Conservation (phyloP, 2,113 vertebrate species). For the Burhinus bistriatus region DNA sequence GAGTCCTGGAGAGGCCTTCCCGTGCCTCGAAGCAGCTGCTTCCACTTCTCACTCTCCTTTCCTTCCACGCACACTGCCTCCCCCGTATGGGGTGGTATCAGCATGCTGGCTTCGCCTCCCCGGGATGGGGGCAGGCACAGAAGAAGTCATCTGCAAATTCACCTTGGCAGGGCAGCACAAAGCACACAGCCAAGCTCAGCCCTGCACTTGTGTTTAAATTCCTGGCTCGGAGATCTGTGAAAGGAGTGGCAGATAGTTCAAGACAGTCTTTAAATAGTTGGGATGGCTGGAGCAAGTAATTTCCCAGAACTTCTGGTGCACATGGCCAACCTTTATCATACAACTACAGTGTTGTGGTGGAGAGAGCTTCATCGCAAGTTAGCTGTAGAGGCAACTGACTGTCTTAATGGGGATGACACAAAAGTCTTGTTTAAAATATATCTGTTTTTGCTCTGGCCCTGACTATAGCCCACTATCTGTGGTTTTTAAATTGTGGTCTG, state of each 20-base stretch:
- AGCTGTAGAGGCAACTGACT: not conserved
- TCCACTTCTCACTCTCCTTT: not conserved
- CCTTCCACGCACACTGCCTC: rapidly evolving
- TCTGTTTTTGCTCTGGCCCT: not conserved
- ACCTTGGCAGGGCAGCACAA: not conserved
- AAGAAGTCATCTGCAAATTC: not conserved
- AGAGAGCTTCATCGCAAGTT: rapidly evolving
- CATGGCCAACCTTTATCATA: not conserved
- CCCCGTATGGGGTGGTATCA: not conserved
- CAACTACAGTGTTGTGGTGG: rapidly evolving
- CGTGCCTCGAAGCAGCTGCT: rapidly evolving
- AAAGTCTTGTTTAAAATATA: not conserved
- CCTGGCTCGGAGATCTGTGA: not conserved
- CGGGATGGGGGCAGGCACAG: rapidly evolving
- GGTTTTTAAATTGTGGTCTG: not conserved
- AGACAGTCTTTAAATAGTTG: not conserved
- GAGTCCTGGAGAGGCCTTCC: not conserved
- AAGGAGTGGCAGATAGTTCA: not conserved
- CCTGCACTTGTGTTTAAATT: not conserved
- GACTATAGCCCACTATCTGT: rapidly evolving
- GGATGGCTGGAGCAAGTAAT: not conserved
- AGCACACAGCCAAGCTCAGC: not conserved
- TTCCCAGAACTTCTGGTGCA: not conserved
- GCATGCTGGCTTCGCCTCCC: rapidly evolving
- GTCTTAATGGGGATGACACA: not conserved